Evolutionary conservation across 2,797 vertebrate genomes (phyloP).

Genomic region (Antennarius maculatus): DNA sequence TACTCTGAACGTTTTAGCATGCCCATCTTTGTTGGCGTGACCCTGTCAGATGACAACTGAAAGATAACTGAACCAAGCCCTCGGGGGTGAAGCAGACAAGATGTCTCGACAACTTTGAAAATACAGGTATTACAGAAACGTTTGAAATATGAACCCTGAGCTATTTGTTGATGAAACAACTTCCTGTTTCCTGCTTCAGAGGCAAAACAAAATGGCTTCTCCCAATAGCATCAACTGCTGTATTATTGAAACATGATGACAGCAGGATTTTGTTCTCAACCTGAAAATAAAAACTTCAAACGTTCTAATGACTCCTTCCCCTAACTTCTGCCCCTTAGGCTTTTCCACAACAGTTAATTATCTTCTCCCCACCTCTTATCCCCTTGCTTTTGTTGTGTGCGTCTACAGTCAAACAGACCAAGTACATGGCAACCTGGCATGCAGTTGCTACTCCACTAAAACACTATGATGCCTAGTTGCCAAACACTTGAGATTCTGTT

Average conservation of each 20-base stretch:
- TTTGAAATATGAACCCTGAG: conserved; percentile 14
- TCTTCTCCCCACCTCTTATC: conserved; percentile 66
- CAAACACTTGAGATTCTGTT: conserved; percentile 83
- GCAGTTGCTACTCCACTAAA: conserved; percentile 75
- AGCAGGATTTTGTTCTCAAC: conserved; percentile 29
- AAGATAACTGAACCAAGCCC: conserved; percentile 20
- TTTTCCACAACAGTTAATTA: conserved; percentile 72
- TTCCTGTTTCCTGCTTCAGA: conserved; percentile 22
- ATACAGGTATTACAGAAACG: not conserved
- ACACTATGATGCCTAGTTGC: conserved; percentile 70
- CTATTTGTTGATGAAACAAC: not conserved
- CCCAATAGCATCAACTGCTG: conserved; percentile 10
- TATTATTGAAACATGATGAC: conserved; percentile 41
- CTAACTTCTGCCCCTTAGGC: conserved; percentile 47
- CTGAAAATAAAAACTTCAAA: conserved; percentile 15
- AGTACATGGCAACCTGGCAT: conserved; percentile 74
- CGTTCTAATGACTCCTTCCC: conserved; percentile 43
- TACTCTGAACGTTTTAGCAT: conserved; percentile 50
- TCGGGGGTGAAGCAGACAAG: not conserved
- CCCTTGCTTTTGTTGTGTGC: conserved; percentile 68
- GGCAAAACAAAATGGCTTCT: conserved; percentile 42
- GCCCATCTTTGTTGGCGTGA: conserved; percentile 42
- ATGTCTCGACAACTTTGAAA: conserved; percentile 7
- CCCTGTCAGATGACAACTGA: conserved; percentile 29
- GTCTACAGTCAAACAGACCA: conserved; percentile 57